Conservation (phyloP, 1,140 invertebrate species). For the Atopsyche davidsoni region DNA sequence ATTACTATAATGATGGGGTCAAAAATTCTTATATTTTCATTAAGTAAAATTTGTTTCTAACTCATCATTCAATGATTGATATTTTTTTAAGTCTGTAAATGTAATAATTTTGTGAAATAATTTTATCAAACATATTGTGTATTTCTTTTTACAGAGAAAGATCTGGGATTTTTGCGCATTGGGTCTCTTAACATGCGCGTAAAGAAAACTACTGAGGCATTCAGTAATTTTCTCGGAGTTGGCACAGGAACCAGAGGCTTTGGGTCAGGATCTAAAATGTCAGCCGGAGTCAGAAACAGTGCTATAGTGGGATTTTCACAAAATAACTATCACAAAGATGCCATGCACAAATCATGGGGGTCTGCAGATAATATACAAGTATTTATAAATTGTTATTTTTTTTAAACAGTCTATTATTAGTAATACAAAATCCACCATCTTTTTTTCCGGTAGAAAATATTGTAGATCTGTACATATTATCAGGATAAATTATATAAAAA, state of each 20-base stretch:
- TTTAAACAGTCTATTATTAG: too few species aligned
- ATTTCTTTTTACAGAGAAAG: conserved; percentile 59
- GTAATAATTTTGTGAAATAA: conserved; percentile 4
- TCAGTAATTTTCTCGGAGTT: conserved; percentile 80
- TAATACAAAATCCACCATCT: too few species aligned
- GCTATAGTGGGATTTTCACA: conserved; percentile 8
- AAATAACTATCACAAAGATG: conserved; percentile 23
- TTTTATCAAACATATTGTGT: conserved; percentile 1
- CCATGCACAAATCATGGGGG: conserved; percentile 74
- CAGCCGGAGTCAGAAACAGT: conserved; percentile 3
- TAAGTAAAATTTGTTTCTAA: not conserved
- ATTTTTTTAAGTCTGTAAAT: not conserved
- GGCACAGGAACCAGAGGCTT: conserved; percentile 47
- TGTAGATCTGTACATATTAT: too few species aligned
- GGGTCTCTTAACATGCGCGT: conserved; percentile 86
- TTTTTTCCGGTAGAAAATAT: too few species aligned
- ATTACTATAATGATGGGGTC: too few species aligned
- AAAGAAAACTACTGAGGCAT: conserved; percentile 84
- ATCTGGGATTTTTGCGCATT: conserved; percentile 80
- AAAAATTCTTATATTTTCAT: not conserved
- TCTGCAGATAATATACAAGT: conserved; percentile 80
- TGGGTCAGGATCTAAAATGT: conserved; percentile 22
- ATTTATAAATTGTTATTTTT: too few species aligned
- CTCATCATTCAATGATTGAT: not conserved
- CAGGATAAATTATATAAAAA: too few species aligned